Base-by-base conservation (phyloP, 2,888 invertebrate species). In the Cremastinae sp. region DNA sequence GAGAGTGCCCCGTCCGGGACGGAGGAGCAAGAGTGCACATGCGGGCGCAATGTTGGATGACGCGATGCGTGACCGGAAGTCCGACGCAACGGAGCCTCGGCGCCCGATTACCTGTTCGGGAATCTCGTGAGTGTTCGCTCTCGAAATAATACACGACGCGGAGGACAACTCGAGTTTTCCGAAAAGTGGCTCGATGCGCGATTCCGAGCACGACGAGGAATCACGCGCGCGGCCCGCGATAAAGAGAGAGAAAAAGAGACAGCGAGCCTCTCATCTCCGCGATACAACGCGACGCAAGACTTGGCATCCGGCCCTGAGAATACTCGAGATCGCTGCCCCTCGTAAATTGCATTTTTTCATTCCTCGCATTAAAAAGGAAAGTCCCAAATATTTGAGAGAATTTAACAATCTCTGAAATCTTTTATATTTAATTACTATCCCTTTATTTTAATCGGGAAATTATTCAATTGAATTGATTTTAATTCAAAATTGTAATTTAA, bases 261-360 rank as follows among this genome's bases (percentile, higher is more conserved):
- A 22, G 28, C 9, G 41, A 14, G 28, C 53, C 16, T 62, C 70
- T n/a, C n/a, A n/a, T n/a, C n/a, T 51, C 49, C 41, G 38, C 78
- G 78, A 74, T 84, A 84, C 84, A 84, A 85, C 86, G 84, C 83
- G 84, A 82, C 75, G 81, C 83, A 83, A 85, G 84, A 86, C 83
- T 87, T 87, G 88, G 87, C 87, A 86, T 71, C 74, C 70, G 71
- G 84, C 84, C 83, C 74, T 81, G 78, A 80, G 78, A 84, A 86
- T 86, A 86, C 85, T 80, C 83, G 80, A 84, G 83, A 88, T 87
- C 83, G 82, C 82, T 84, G 81, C 82, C 82, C 85, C 84, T 85
- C 85, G 84, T 85, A 84, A 85, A 28, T 28, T 28, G 28, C 28
- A 28, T 28, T 28, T 28, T n/a, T 28, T 2, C 28, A 28, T 28